phyloP scores from a whole-genome alignment of 2,113 vertebrate species.

The Paralichthys olivaceus region DNA sequence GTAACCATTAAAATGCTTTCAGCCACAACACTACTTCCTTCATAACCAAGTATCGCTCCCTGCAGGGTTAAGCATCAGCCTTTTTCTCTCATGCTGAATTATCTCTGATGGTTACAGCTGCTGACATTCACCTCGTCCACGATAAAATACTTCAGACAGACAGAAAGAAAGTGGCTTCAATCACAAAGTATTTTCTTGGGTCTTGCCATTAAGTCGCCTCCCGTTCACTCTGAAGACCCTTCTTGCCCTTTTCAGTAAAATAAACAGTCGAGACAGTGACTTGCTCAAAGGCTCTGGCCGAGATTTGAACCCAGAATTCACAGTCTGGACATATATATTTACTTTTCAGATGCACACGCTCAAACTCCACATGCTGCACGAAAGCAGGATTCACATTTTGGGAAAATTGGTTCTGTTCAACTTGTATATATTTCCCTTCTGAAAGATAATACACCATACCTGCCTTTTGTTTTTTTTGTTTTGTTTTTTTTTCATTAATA shows the following conservation, averaged over 20 bases:
- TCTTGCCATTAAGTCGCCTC: background rate
- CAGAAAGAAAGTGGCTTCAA: constrained; percentile 2
- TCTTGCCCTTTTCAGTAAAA: background rate
- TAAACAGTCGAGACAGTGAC: background rate
- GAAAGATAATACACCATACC: constrained; percentile 9
- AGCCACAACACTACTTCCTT: background rate
- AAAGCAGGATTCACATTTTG: constrained; percentile 27
- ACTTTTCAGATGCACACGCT: background rate
- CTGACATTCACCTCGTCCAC: constrained; percentile 3
- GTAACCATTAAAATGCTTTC: background rate
- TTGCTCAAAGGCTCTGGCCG: background rate
- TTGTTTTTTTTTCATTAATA: constrained; percentile 31
- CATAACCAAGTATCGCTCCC: background rate
- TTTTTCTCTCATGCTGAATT: background rate
- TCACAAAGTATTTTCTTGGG: background rate
- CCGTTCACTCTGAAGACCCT: background rate
- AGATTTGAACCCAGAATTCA: background rate
- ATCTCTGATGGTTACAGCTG: background rate
- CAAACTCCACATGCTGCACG: constrained; percentile 1
- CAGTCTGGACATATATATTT: background rate
- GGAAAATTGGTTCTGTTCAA: constrained; percentile 37
- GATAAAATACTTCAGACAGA: background rate
- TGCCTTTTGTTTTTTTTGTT: background rate
- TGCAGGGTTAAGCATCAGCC: background rate
- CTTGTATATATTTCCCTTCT: constrained; percentile 30